A percentile compares a stretch with the other conserved stretches of the same genome.
Conservation (phyloP, 2,797 vertebrate genomes). For the Podargus strigoides region DNA sequence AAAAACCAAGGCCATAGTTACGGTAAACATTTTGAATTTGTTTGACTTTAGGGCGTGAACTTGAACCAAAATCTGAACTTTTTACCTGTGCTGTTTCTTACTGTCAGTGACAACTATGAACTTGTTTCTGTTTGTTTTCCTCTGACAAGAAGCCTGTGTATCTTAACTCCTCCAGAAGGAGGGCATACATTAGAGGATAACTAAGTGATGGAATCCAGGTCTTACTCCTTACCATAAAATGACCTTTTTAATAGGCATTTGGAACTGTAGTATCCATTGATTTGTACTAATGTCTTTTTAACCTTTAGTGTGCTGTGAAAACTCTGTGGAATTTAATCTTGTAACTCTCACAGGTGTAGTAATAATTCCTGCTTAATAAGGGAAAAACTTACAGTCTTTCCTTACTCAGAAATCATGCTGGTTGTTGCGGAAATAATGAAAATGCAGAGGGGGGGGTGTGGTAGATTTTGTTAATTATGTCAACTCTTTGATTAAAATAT, state of each 20-base stretch:
- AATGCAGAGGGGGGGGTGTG: background rate
- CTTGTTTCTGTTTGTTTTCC: background rate
- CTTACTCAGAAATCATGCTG: background rate
- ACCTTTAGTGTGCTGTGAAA: background rate
- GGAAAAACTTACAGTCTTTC: background rate
- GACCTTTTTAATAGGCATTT: background rate
- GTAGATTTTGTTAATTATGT: background rate
- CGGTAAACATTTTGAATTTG: background rate
- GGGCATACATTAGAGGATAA: background rate
- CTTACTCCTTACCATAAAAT: background rate
- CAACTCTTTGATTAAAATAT: background rate
- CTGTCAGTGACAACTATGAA: background rate
- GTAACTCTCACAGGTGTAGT: background rate
- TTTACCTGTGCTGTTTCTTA: background rate
- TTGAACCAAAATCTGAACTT: background rate
- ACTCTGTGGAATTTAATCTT: background rate
- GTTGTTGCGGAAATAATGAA: background rate
- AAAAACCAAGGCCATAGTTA: background rate
- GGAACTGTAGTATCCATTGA: background rate
- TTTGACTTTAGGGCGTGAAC: background rate
- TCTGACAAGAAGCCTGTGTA: background rate
- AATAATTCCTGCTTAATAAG: background rate
- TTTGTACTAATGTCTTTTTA: slow-evolving; percentile 24
- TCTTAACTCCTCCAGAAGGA: background rate
- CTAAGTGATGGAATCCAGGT: background rate